Base-by-base conservation (phyloP, 2,113 vertebrate genomes). In the Genyomyrus donnyi region DNA sequence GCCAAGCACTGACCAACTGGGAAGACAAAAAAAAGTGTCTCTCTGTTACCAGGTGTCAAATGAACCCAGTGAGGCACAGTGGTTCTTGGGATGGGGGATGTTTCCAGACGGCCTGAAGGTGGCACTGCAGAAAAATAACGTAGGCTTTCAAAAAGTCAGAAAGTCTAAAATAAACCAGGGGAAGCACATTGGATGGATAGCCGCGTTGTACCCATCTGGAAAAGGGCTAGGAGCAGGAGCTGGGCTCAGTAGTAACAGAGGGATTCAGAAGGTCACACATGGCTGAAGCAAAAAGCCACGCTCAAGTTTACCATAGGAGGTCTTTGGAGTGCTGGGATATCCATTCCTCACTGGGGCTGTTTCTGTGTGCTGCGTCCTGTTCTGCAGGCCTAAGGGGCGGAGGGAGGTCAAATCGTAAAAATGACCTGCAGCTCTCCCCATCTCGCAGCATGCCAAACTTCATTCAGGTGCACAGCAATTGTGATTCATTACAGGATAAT, bases 41-140 rank as follows among this genome's bases (percentile, higher is more conserved):
- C 42, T 91, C 4, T 90, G 87, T 95, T 96, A 95, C 95, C 94
- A 45, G 92, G 66, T 52, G 90, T 92, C 58, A 90, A 92, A 83
- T 58, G 92, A 87, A 92, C 90, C 87, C 90, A 88, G 89, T 93
- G 91, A n/a, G 93, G 94, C 91, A 93, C 91, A 66, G 91, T 88
- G 27, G 91, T 91, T 91, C 91, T 88, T 39, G 91, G 87, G 27
- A 89, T 83, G 56, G 93, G 93, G 1, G 91, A n/a, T 3, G 92
- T 93, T 90, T 95, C 95, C 92, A 94, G 93, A 6, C 70, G 92
- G 89, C 48, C 89, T 83, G 93, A 90, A 3, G 95, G 93, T 35
- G 92, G 92, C 11, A 77, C 95, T 96, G 95, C 93, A 89, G 94
- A 91, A 87, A 90, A 92, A 93, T 89, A 93, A 94, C 2, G 88